Conservation (phyloP, 2,888 invertebrate species). For the Rotaria macrura region DNA sequence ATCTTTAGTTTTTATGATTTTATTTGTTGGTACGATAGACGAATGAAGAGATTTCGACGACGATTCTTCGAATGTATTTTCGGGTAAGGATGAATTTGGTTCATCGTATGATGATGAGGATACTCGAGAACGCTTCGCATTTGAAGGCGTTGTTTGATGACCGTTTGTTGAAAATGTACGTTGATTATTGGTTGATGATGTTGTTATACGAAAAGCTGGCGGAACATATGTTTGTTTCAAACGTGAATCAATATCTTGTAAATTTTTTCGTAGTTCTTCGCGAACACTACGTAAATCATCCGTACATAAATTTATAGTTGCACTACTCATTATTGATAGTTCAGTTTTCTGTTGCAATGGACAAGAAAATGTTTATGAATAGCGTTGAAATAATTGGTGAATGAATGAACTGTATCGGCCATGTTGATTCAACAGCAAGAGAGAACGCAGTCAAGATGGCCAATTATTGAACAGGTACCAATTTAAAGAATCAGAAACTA, state of each 20-base stretch:
- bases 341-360: background rate
- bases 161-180: constrained; percentile 18
- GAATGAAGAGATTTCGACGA: constrained; percentile 28
- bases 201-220: background rate
- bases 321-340: background rate
- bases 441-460: background rate
- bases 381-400: background rate
- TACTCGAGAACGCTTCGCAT: background rate
- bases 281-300: background rate
- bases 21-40: constrained; percentile 26
- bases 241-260: background rate
- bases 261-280: background rate
- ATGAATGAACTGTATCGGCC: background rate
- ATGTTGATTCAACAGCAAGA: background rate
- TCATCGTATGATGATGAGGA: background rate
- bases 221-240: background rate
- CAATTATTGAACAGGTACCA: background rate
- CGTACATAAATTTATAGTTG: background rate
- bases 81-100: background rate
- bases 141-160: background rate
- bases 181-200: background rate
- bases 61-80: background rate
- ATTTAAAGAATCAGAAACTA: background rate
- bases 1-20: constrained; percentile 32
- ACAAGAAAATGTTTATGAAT: background rate